Base-by-base conservation (phyloP, 1,140 invertebrate species). In the Drosophila auraria region DNA sequence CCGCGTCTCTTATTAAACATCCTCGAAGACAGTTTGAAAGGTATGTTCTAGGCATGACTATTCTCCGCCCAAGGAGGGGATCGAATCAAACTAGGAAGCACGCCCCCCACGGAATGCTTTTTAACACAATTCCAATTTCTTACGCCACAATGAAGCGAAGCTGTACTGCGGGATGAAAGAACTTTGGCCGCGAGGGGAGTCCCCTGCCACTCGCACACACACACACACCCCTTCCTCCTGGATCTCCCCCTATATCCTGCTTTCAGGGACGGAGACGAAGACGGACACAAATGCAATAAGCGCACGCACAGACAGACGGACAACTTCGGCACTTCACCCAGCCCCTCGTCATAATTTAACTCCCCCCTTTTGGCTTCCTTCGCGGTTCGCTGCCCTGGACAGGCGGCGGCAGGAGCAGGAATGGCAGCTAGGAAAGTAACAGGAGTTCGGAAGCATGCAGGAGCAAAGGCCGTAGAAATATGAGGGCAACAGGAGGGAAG, bases 251-350 rank as follows among this genome's bases (percentile, higher is more conserved):
- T 36, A 45, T 44, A 47, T 45, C 42, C 47, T 47, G 38, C 64
- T 47, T 25, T 53, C 63, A 14, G 30, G 42, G 44, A 66, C 71
- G 57, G 25, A 42, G 51, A 70, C 59, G 12, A 25, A 49, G 47
- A 68, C 73, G 58, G 58, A 50, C 59, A 72, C 71, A 87, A 87
- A 83, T 87, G 83, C 83, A 87, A 87, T 87, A 87, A 82, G 59
- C 83, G 83, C 79, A 87, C 82, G 82, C 82, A 86, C 66, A 78
- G 58, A 40, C 70, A 50, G 78, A 27, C 49, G 40, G 68, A 64
- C 64, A 68, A 45, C 40, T 60, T 58, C 15, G 45, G 20, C 51
- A 56, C 49, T 30, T 30, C 60, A 59, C 47, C 20, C 25, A 50
- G 50, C 50, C 53, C 54, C 36, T 27, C 51, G 33, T 36, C 63